Evolutionary conservation across 2,113 vertebrate species (phyloP), one percentile per base, ranked within the genome.

Genomic region (Labrus mixtus): DNA sequence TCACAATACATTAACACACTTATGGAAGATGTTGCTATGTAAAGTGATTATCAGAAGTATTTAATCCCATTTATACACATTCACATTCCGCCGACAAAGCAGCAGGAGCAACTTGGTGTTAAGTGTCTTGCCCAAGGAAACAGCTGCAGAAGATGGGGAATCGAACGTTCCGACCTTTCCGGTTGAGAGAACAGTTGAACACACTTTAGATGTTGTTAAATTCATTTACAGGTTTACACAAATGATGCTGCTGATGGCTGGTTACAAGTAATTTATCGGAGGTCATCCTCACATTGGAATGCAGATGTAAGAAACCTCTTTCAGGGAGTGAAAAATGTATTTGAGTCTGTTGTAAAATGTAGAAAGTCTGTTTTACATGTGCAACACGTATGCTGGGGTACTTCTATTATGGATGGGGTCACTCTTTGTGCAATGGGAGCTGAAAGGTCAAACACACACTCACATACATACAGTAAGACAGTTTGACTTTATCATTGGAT

Each of bases 351-450:
- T 51, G 53, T 76, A 1, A 76, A 81, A 79, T 65, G 29, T 58
- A 20, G 56, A 68, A 58, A 48, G 19, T 48, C 13, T 64, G 9
- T 22, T 82, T 86, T 36, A 55, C 59, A 78, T 72, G 66, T 69
- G 46, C 20, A 56, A 36, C 50, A 69, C 68, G 19, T 59, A 45
- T 41, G 43, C 76, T 3, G 3, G 9, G 56, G 55, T 50, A 8
- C 41, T 57, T 77, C 65, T 69, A 73, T 87, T 73, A 81, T 82
- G 39, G 51, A 81, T 85, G 41, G 51, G 71, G 73, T 76, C 84
- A 78, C 1, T 60, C 57, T 82, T 71, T 80, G 39, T 25, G 67
- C 41, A 50, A 29, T 58, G 67, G 58, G 59, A 80, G 72, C 33
- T 78, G 43, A 78, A 85, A 85, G 76, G 51, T 77, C 81, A 79